Base-by-base conservation (phyloP, 2,113 vertebrate species). In the Merops nubicus region DNA sequence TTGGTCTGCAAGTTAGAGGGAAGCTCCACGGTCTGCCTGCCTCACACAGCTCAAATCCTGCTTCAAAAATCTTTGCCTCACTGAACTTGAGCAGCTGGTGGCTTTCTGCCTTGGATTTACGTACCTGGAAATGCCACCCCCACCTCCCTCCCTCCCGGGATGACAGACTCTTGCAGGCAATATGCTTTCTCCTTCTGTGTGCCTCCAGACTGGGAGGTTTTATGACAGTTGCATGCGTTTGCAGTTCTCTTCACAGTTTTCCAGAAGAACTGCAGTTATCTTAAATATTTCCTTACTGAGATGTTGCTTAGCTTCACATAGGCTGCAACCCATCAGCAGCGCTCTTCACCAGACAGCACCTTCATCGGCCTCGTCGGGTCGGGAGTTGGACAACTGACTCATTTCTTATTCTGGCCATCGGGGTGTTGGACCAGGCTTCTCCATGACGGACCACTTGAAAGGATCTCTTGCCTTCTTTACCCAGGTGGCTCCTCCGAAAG, bases 21-120 rank as follows among this genome's bases (percentile, higher is more conserved):
- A 96, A 89, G 76, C 86, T 92, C 83, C 54, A 65, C 54, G 8
- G 3, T 57, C 79, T 67, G 86, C 45, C 63, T 84, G 65, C 25
- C 40, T 57, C 26, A 64, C 21, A 4, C 23, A 28, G 48, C 19
- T 87, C 42, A 75, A 56, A 67, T 43, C 51, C 36, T 19, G 18
- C 68, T 53, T 70, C 42, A 51, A 82, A 83, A 90, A 68, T 17
- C 81, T 56, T 62, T 78, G 70, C 40, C 59, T 62, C 1, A 6
- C 43, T 68, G 45, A 67, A n/a, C 40, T 67, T 0, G 1, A 57
- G n/a, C 12, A 28, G 22, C 51, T 50, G 50, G 43, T 72, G 62
- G 16, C 45, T 94, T 87, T 91, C 87, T 76, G 86, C 23, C 23
- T 36, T 8, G n/a, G n/a, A 5, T 62, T 74, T 65, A 47, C 28